Conservation (phyloP, 2,888 invertebrate genomes). For the Cryptophagus acutangulus region DNA sequence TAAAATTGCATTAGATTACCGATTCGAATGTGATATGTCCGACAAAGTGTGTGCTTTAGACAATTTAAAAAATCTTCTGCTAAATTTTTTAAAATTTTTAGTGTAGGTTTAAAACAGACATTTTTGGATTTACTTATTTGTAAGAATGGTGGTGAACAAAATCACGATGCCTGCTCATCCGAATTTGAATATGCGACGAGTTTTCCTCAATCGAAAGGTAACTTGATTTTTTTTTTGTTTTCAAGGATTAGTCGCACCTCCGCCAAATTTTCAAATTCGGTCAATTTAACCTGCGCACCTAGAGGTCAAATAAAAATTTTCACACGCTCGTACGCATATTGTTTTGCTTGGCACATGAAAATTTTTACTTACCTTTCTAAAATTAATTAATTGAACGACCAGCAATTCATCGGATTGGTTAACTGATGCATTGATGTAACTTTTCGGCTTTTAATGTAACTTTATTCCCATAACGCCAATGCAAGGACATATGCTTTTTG, state of each 20-base stretch:
- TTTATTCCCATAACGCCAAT: too few species aligned
- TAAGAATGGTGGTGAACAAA: slow-evolving; percentile 45
- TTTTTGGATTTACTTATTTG: slow-evolving; percentile 5
- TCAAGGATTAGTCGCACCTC: too few species aligned
- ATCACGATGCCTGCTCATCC: slow-evolving; percentile 42
- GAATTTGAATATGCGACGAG: slow-evolving; percentile 39
- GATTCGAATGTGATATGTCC: neutral
- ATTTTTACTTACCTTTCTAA: slow-evolving; percentile 1
- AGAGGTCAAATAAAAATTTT: neutral
- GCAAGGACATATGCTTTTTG: too few species aligned
- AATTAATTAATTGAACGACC: neutral
- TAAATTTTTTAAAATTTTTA: neutral
- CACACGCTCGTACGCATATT: neutral
- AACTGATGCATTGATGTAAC: too few species aligned
- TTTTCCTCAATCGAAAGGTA: slow-evolving; percentile 44
- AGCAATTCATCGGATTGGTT: too few species aligned
- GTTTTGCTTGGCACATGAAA: neutral
- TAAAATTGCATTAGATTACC: neutral
- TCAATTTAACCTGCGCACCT: too few species aligned
- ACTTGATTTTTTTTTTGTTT: neutral
- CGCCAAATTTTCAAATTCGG: too few species aligned
- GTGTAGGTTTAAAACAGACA: too few species aligned
- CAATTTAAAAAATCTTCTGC: neutral
- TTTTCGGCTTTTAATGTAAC: too few species aligned
- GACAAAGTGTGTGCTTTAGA: neutral